phyloP scores from a whole-genome alignment of 2,113 vertebrate genomes.

The Centrocercus urophasianus region DNA sequence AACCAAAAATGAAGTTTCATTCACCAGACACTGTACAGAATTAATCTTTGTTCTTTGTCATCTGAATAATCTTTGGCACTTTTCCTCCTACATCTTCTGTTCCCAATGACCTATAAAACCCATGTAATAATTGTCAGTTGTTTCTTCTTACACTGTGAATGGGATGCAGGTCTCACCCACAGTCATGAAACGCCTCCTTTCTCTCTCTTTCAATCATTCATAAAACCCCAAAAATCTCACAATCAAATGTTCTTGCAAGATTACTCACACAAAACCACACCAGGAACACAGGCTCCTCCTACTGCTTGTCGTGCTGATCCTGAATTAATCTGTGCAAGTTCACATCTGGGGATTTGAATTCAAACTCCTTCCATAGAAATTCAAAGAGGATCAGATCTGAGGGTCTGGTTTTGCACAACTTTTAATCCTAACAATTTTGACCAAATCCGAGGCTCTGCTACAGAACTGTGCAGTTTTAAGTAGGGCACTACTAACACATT shows the following conservation, averaged over 20 bases:
- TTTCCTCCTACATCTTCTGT: background rate
- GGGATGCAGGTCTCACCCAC: background rate
- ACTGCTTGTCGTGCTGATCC: background rate
- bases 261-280: conserved; percentile 25
- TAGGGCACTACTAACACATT: background rate
- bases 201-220: conserved; percentile 28
- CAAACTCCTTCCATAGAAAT: conserved; percentile 25
- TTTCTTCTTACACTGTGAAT: background rate
- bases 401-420: conserved; percentile 17
- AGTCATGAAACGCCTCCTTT: background rate
- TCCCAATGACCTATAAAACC: background rate
- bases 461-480: conserved; percentile 14
- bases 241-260: conserved; percentile 9
- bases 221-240: conserved; percentile 36
- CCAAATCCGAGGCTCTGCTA: conserved; percentile 20
- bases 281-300: conserved; percentile 18
- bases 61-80: background rate
- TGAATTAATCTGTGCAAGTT: conserved; percentile 30
- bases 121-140: background rate
- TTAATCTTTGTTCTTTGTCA: background rate
- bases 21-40: background rate
- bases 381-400: conserved; percentile 38
- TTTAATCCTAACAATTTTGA: conserved; percentile 48
- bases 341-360: conserved; percentile 39
- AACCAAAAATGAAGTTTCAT: background rate